These are phyloP conservation scores for Hycleus cichorii DNA, from an alignment of 1,140 invertebrate genomes.

Conservation along the genomic window DNA sequence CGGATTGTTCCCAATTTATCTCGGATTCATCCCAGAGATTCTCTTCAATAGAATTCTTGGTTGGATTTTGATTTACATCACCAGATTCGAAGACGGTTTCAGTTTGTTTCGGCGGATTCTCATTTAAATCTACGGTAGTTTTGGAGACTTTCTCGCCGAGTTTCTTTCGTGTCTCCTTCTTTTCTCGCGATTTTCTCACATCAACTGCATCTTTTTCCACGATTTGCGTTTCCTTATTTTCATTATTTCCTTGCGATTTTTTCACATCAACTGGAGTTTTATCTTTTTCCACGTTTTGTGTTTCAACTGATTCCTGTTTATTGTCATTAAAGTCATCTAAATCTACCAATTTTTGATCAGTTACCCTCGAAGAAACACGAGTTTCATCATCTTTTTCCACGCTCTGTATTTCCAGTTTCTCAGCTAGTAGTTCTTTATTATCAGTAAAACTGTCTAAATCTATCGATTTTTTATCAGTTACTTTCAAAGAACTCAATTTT, in stretches of 20 bases:
- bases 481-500: neutral
- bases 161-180: neutral
- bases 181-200: conserved; percentile 10
- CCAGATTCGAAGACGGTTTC: neutral
- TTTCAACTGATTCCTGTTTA: too few relatives aligned
- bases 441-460: too few relatives aligned
- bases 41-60: conserved; percentile 19
- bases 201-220: too few relatives aligned
- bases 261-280: neutral
- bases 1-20: conserved; percentile 22
- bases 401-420: too few relatives aligned
- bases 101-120: neutral
- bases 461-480: too few relatives aligned
- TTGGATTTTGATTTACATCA: conserved; percentile 4
- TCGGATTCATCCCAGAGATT: conserved; percentile 36
- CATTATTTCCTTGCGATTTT: neutral
- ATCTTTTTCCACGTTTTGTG: too few relatives aligned
- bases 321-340: too few relatives aligned
- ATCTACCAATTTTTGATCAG: too few relatives aligned
- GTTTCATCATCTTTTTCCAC: too few relatives aligned
- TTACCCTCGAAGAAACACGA: too few relatives aligned
- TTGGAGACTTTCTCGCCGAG: neutral
- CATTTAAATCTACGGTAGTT: neutral
- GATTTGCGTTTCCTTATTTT: neutral
- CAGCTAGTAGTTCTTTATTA: too few relatives aligned